Evolutionary conservation across 2,113 vertebrate species (phyloP).

Genomic region (Serilophus lunatus): DNA sequence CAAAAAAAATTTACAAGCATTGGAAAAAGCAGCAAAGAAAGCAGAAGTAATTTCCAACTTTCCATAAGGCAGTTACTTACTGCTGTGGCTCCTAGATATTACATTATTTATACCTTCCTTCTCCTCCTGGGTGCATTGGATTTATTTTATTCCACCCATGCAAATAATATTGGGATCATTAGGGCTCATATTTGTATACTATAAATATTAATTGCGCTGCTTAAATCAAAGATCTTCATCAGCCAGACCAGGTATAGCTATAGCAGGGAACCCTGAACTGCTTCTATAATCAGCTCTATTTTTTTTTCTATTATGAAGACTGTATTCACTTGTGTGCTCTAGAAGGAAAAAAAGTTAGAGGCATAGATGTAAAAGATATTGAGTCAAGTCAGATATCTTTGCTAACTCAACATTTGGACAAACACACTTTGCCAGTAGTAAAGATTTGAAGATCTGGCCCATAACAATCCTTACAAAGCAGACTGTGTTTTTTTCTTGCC

Average conservation of each 20-base stretch:
- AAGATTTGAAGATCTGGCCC: constrained; percentile 37
- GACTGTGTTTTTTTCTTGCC: constrained; percentile 26
- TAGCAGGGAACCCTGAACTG: neutral
- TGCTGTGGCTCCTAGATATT: neutral
- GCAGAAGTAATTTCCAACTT: neutral
- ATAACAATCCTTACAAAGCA: neutral
- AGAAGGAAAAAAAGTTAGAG: neutral
- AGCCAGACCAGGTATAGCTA: neutral
- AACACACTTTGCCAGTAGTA: constrained; percentile 3
- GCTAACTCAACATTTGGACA: constrained; percentile 17
- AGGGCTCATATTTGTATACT: neutral
- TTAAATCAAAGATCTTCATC: neutral
- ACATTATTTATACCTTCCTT: neutral
- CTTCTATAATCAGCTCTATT: neutral
- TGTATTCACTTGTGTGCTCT: neutral
- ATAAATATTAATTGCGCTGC: neutral
- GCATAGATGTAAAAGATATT: neutral
- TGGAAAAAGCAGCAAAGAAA: neutral
- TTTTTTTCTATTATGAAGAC: neutral
- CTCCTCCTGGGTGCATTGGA: neutral
- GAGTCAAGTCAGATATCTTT: constrained; percentile 21
- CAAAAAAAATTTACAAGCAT: neutral
- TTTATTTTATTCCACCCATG: neutral
- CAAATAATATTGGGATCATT: neutral
- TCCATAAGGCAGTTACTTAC: neutral